These are phyloP conservation scores for Aphyosemion australe DNA, from an alignment of 2,113 vertebrate genomes.

Conservation along the genomic window DNA sequence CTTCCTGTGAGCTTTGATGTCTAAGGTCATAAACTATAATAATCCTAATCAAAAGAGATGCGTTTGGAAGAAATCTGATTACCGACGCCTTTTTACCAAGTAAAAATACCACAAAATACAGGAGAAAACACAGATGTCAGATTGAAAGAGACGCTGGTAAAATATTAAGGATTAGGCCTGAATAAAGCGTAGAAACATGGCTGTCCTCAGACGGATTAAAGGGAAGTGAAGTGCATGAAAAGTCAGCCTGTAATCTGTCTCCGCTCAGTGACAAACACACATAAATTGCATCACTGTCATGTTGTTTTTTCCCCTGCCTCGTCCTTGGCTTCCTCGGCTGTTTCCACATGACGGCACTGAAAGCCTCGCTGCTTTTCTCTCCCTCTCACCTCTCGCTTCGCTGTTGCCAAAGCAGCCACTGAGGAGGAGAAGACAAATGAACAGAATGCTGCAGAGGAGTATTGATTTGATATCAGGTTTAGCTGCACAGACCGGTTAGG, in stretches of 20 bases:
- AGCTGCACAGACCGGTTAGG: conserved; percentile 13
- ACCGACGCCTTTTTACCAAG: conserved; percentile 20
- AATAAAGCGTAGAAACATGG: conserved; percentile 7
- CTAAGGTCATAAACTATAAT: conserved; percentile 21
- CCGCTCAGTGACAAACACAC: conserved; percentile 46
- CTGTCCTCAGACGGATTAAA: conserved; percentile 28
- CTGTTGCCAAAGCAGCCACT: conserved; percentile 51
- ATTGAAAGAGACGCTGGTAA: conserved; percentile 39
- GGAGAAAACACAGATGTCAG: conserved; percentile 14
- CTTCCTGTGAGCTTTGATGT: conserved; percentile 35
- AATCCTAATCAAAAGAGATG: conserved; percentile 18
- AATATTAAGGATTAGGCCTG: conserved; percentile 29
- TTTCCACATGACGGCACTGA: conserved; percentile 63
- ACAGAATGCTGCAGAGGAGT: conserved; percentile 40
- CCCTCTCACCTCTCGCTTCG: conserved; percentile 44
- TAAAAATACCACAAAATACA: neutral
- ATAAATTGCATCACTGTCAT: conserved; percentile 32
- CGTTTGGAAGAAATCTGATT: neutral
- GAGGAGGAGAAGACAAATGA: conserved; percentile 13
- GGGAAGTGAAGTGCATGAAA: conserved; percentile 30
- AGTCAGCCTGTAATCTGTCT: conserved; percentile 38
- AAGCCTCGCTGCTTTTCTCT: conserved; percentile 47
- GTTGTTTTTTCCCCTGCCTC: conserved; percentile 38
- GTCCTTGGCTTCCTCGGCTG: conserved; percentile 47
- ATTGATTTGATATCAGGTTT: conserved; percentile 54